Percentiles rank a stretch among this genome's conserved stretches.
These are phyloP conservation scores for Habropoda laboriosa DNA, from an alignment of 1,140 invertebrate genomes.

Conservation along the genomic window DNA sequence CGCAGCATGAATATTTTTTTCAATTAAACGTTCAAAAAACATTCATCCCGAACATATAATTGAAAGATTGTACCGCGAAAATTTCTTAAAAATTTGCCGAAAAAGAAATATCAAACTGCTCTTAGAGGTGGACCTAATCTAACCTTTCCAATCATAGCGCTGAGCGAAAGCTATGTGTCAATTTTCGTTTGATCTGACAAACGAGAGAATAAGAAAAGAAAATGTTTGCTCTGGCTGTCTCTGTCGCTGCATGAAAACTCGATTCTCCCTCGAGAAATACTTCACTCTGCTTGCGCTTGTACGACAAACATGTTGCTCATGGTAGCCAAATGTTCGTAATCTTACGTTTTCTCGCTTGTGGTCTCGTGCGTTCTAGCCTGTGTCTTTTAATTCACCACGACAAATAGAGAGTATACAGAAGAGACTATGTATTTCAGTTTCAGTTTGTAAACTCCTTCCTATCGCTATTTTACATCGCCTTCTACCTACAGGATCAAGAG, in stretches of 20 bases:
- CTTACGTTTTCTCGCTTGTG: background rate
- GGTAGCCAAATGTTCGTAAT: background rate
- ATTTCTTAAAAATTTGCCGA: no score
- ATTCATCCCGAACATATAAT: no score
- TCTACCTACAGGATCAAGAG: conserved; percentile 98
- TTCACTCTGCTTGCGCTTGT: conserved; percentile 58
- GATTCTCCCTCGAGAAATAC: conserved; percentile 36
- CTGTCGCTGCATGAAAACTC: conserved; percentile 72
- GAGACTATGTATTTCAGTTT: conserved; percentile 86
- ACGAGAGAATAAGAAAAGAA: background rate
- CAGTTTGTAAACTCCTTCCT: conserved; percentile 99
- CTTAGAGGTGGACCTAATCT: conserved; percentile 58
- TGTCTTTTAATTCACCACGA: conserved; percentile 35
- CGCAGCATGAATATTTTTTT: background rate
- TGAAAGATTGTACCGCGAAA: no score
- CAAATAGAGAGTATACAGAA: conserved; percentile 49
- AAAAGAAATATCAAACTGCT: no score
- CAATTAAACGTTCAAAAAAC: background rate
- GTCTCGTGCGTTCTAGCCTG: conserved; percentile 11
- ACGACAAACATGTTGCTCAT: background rate
- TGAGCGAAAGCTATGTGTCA: conserved; percentile 29
- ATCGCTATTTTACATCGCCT: conserved; percentile 98
- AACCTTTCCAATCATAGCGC: background rate
- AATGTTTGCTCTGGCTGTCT: conserved; percentile 68
- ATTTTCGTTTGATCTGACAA: conserved; percentile 29